Evolutionary conservation across 2,888 invertebrate species (phyloP).

Genomic region (Eupithecia tripunctaria): DNA sequence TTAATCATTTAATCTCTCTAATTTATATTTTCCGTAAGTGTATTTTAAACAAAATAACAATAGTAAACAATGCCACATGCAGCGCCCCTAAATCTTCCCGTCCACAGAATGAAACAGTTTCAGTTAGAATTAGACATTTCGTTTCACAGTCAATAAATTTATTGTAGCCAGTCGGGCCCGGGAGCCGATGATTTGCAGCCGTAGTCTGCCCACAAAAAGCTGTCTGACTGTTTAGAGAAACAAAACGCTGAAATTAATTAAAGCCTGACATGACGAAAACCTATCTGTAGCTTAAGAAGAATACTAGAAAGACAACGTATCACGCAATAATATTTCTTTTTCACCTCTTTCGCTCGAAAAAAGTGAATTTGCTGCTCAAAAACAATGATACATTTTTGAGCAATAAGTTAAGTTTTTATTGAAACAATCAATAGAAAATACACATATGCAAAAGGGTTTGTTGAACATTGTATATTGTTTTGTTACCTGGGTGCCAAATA

Average conservation of each 20-base stretch:
- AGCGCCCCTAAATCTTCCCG: slow-evolving; percentile 51
- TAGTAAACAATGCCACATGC: slow-evolving; percentile 53
- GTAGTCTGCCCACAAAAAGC: slow-evolving; percentile 43
- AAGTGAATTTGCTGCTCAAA: too few species aligned
- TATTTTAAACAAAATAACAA: slow-evolving; percentile 35
- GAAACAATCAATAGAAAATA: too few species aligned
- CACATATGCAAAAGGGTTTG: too few species aligned
- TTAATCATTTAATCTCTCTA: not conserved
- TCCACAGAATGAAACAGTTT: slow-evolving; percentile 61
- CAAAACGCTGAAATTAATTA: slow-evolving; percentile 28
- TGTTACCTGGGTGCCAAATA: too few species aligned
- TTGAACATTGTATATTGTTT: too few species aligned
- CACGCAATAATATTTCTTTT: too few species aligned
- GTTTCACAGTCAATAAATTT: slow-evolving; percentile 71
- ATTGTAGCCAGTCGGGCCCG: slow-evolving; percentile 60
- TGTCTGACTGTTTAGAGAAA: slow-evolving; percentile 30
- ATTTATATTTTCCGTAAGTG: not conserved
- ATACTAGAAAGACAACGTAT: not conserved
- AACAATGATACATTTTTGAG: too few species aligned
- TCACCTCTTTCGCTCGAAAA: too few species aligned
- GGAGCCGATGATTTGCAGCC: slow-evolving; percentile 51
- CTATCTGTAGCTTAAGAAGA: not conserved
- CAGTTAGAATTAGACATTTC: slow-evolving; percentile 68
- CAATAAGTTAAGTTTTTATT: too few species aligned
- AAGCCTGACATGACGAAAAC: not conserved